A percentile compares a stretch with the other conserved stretches of the same genome.
Evolutionary conservation across 1,140 invertebrate genomes (phyloP).

Genomic region (Cataglyphis hispanica): DNA sequence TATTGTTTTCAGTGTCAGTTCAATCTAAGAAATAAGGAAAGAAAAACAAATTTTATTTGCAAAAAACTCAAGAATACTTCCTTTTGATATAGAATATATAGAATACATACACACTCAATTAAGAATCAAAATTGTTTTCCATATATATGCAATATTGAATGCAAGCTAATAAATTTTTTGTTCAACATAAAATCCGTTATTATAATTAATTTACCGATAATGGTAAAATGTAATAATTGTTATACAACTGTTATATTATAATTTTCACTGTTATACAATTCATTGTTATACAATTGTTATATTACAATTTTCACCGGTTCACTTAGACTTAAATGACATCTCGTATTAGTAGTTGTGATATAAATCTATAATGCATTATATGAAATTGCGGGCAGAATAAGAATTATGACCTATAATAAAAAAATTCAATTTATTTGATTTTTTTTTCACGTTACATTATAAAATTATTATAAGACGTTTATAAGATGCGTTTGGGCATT

Average conservation of each 20-base stretch:
- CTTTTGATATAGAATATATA: background rate
- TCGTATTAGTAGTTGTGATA: background rate
- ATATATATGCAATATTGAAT: background rate
- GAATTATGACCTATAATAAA: constrained; percentile 7
- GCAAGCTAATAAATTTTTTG: background rate
- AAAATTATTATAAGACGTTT: background rate
- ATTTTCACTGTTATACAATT: too few species aligned
- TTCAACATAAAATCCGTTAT: background rate
- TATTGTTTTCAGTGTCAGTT: constrained; percentile 5
- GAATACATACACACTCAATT: too few species aligned
- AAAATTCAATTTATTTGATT: constrained; percentile 10
- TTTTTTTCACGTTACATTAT: background rate
- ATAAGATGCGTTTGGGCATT: background rate
- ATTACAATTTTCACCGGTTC: background rate
- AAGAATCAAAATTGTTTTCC: background rate
- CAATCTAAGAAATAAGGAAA: constrained; percentile 9
- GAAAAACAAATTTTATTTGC: background rate
- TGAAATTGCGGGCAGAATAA: background rate
- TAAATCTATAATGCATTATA: background rate
- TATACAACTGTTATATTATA: too few species aligned
- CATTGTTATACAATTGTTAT: too few species aligned
- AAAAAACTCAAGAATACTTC: background rate
- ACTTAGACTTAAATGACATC: background rate
- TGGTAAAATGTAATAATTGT: background rate
- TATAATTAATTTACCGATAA: constrained; percentile 1